Percentiles rank a stretch among this genome's conserved stretches.
Evolutionary conservation across 2,113 vertebrate genomes (phyloP).

Genomic region (Ciconia maguari): DNA sequence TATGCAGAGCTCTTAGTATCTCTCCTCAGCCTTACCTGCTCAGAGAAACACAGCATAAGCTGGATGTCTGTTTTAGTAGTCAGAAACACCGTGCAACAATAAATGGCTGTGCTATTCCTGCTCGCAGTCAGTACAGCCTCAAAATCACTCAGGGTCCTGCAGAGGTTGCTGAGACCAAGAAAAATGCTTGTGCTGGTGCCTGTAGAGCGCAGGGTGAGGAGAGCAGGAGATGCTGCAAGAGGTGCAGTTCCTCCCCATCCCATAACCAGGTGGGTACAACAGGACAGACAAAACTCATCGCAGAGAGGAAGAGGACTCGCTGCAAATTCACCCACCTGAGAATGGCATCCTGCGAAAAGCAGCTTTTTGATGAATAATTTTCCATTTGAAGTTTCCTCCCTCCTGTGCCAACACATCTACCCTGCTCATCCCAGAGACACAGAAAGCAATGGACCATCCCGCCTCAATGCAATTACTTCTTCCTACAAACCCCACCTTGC

Average conservation of each 20-base stretch:
- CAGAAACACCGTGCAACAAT: rapidly evolving
- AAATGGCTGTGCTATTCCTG: not conserved
- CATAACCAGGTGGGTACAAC: too few relatives aligned
- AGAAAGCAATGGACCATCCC: not conserved
- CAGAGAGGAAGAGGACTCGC: not conserved
- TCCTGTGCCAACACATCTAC: rapidly evolving
- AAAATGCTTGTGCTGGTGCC: not conserved
- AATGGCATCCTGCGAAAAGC: not conserved
- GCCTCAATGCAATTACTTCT: not conserved
- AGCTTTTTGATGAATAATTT: not conserved
- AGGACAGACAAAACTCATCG: not conserved
- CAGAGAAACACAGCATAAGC: not conserved
- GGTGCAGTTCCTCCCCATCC: not conserved
- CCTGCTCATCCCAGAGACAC: not conserved
- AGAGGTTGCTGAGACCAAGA: not conserved
- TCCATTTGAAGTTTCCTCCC: not conserved
- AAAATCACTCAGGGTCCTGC: not conserved
- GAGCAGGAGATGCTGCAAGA: not conserved
- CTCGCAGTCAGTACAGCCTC: not conserved
- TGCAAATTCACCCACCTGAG: not conserved
- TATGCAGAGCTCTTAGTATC: not conserved
- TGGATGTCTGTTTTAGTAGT: not conserved
- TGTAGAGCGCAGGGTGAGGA: not conserved
- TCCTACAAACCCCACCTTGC: not conserved
- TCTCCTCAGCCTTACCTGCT: not conserved